Percentiles rank a stretch among this genome's conserved stretches.
These are phyloP conservation scores for Apamea sordens DNA, from an alignment of 2,888 invertebrate genomes.

Conservation along the genomic window DNA sequence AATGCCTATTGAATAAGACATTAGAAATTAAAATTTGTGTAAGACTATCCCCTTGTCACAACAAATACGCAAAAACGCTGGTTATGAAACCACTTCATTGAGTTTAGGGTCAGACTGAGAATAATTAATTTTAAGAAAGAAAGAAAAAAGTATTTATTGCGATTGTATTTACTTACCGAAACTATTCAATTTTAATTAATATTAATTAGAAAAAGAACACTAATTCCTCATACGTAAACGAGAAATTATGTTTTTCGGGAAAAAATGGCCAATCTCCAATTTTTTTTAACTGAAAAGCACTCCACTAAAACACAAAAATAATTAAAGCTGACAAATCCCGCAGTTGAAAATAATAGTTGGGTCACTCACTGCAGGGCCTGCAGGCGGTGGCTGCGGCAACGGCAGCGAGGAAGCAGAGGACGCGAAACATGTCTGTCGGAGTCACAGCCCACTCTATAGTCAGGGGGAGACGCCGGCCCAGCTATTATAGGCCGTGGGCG, in stretches of 20 bases:
- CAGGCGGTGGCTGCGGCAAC: conserved; percentile 82
- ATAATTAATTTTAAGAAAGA: conserved; percentile 15
- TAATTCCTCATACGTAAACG: not conserved
- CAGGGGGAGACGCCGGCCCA: conserved; percentile 87
- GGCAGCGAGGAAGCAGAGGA: conserved; percentile 83
- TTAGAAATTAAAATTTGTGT: conserved; percentile 73
- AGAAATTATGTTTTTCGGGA: not conserved
- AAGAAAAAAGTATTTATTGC: too few relatives aligned
- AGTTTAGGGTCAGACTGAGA: conserved; percentile 3
- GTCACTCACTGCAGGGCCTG: conserved; percentile 88
- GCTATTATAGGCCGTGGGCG: conserved; percentile 90
- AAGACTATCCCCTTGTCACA: conserved; percentile 41
- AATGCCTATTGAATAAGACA: conserved; percentile 71
- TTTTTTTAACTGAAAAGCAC: conserved; percentile 30
- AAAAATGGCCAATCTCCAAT: not conserved
- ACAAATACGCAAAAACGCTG: conserved; percentile 36
- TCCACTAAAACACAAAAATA: conserved; percentile 60
- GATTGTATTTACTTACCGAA: conserved; percentile 41
- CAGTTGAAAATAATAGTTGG: conserved; percentile 52
- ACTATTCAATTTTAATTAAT: conserved; percentile 13
- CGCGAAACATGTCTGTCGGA: conserved; percentile 88
- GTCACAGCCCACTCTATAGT: conserved; percentile 85
- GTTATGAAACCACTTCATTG: conserved; percentile 40
- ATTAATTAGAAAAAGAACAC: conserved; percentile 23
- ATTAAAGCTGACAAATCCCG: conserved; percentile 40